Conservation (phyloP, 2,888 invertebrate species). For the Biston betularia region DNA sequence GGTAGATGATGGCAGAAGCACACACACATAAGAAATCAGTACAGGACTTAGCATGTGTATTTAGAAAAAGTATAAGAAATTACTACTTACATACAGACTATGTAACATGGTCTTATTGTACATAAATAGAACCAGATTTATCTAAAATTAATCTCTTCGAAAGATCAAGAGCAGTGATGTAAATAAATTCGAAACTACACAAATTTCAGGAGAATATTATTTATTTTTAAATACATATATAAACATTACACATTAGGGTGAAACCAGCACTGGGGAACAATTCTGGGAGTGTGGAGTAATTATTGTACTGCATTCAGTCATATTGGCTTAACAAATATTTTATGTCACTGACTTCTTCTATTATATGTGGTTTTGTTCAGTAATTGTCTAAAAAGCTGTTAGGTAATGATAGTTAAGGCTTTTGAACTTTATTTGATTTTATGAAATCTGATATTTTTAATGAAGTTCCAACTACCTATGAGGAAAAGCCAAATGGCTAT, state of each 20-base stretch:
- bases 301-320: background rate
- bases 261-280: constrained; percentile 2
- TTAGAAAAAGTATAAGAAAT: too few relatives aligned
- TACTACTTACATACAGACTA: too few relatives aligned
- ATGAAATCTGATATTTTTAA: too few relatives aligned
- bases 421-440: background rate
- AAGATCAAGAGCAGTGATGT: background rate
- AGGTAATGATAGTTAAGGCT: background rate
- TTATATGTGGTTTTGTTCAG: background rate
- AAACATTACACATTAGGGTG: constrained; percentile 25
- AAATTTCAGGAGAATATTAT: constrained; percentile 15
- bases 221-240: constrained; percentile 29
- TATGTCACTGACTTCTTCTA: background rate
- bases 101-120: background rate
- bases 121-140: background rate
- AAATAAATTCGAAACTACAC: background rate
- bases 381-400: background rate
- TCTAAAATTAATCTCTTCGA: background rate
- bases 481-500: background rate
- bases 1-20: too few relatives aligned
- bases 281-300: background rate
- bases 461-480: background rate
- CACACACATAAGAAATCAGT: too few relatives aligned
- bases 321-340: background rate
- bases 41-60: too few relatives aligned